Percentiles rank a stretch among this genome's conserved stretches.
Conservation (phyloP, 2,888 invertebrate species). For the Gandaritis pyraliata region DNA sequence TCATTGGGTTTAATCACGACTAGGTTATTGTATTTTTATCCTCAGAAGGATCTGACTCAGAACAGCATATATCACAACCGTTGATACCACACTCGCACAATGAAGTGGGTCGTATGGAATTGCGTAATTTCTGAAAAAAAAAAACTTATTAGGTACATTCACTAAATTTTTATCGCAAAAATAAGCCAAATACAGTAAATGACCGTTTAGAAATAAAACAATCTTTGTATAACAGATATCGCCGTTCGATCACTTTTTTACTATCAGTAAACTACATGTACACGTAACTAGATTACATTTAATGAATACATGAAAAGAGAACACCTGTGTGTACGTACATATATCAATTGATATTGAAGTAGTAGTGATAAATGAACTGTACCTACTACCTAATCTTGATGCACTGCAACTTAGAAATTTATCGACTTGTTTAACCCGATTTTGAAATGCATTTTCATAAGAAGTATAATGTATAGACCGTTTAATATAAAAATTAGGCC, state of each 20-base stretch:
- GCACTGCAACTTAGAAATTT: slow-evolving; percentile 24
- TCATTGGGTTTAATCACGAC: slow-evolving; percentile 50
- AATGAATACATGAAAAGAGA: slow-evolving; percentile 1
- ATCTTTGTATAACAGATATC: slow-evolving; percentile 25
- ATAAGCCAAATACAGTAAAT: slow-evolving; percentile 16
- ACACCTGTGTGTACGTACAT: neutral
- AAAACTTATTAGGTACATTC: slow-evolving; percentile 16
- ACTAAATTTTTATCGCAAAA: slow-evolving; percentile 29
- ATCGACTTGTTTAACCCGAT: slow-evolving; percentile 12
- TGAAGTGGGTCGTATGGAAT: slow-evolving; percentile 88
- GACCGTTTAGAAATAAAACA: slow-evolving; percentile 26
- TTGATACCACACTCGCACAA: slow-evolving; percentile 91
- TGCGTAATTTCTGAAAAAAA: slow-evolving; percentile 87
- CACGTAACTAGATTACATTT: slow-evolving; percentile 3
- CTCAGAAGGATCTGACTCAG: slow-evolving; percentile 74
- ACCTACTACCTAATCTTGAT: slow-evolving; percentile 33
- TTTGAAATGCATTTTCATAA: slow-evolving; percentile 7
- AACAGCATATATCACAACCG: slow-evolving; percentile 88
- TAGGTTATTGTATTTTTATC: slow-evolving; percentile 76
- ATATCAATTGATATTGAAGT: slow-evolving; percentile 10
- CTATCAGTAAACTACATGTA: slow-evolving; percentile 23
- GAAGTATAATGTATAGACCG: too few relatives aligned
- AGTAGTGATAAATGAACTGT: slow-evolving; percentile 14
- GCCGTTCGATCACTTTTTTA: slow-evolving; percentile 27
- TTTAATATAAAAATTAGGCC: too few relatives aligned